Conservation (phyloP, 2,888 invertebrate species). For the Calameuta filiformis region DNA sequence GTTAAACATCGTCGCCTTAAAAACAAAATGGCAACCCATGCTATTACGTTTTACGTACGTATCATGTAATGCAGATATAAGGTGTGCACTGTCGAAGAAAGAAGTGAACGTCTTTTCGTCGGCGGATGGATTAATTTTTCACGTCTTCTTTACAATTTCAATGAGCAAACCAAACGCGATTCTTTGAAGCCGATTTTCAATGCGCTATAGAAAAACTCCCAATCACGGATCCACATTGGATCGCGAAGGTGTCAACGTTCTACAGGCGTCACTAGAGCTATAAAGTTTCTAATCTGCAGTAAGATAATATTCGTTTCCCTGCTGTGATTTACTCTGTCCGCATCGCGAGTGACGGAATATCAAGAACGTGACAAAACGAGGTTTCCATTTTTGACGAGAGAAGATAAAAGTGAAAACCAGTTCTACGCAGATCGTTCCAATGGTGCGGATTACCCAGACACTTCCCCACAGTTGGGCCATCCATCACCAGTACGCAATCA, state of each 20-base stretch:
- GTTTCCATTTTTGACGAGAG: neutral
- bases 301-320: too few relatives aligned
- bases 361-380: neutral
- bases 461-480: constrained; percentile 58
- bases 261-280: too few relatives aligned
- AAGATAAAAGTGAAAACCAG: neutral
- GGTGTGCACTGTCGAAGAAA: neutral
- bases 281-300: too few relatives aligned
- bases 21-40: neutral
- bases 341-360: too few relatives aligned
- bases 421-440: neutral
- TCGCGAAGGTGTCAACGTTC: too few relatives aligned
- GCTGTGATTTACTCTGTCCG: too few relatives aligned
- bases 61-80: neutral
- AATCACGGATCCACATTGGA: too few relatives aligned
- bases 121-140: neutral
- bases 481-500: neutral
- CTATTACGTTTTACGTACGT: neutral
- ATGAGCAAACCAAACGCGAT: neutral
- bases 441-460: constrained; percentile 44
- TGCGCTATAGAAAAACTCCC: too few relatives aligned
- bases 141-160: neutral
- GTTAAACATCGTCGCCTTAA: neutral
- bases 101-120: neutral
- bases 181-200: neutral